phyloP scores from a whole-genome alignment of 2,113 vertebrate genomes.

The Prunella himalayana region DNA sequence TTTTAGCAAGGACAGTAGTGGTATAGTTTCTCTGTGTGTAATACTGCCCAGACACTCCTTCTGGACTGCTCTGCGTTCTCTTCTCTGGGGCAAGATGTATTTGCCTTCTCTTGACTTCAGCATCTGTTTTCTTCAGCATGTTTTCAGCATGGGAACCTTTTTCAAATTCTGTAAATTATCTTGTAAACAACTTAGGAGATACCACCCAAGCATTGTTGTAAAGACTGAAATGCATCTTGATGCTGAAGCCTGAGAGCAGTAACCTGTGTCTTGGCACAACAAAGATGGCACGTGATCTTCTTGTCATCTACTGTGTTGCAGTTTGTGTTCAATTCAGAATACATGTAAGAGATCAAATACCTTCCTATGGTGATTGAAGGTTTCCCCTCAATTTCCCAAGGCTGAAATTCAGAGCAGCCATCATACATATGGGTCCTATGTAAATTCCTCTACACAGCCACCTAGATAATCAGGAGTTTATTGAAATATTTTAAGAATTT shows the following conservation, averaged over 20 bases:
- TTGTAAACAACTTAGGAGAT: not conserved
- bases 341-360: not conserved
- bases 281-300: not conserved
- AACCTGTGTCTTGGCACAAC: not conserved
- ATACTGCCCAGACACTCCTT: not conserved
- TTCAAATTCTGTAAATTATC: not conserved
- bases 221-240: not conserved
- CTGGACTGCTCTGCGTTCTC: not conserved
- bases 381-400: not conserved
- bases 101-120: not conserved
- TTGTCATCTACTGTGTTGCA: not conserved
- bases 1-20: not conserved
- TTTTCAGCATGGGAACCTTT: not conserved
- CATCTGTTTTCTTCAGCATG: not conserved
- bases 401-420: not conserved
- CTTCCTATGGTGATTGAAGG: not conserved
- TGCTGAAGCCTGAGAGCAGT: not conserved
- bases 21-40: not conserved
- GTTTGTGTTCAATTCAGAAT: not conserved
- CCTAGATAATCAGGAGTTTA: not conserved
- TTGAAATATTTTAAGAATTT: not conserved
- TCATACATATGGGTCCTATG: not conserved
- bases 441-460: not conserved
- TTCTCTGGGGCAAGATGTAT: not conserved
- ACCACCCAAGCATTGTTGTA: not conserved